A percentile compares a stretch with the other conserved stretches of the same genome.
Evolutionary conservation across 2,888 invertebrate genomes (phyloP).

Genomic region (Drosophila anomelani): DNA sequence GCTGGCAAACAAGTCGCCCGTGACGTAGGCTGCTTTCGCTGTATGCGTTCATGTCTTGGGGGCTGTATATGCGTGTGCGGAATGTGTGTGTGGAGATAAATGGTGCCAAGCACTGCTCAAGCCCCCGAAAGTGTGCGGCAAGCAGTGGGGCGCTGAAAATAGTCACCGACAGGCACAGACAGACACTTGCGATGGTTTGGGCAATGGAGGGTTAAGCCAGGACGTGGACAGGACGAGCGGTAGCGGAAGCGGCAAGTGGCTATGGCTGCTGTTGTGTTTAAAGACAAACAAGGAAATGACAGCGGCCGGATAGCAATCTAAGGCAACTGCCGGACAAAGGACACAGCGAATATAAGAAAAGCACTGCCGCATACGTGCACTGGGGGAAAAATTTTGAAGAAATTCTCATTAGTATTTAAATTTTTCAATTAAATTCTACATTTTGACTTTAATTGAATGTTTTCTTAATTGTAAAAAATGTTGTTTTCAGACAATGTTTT

Average conservation of each 20-base stretch:
- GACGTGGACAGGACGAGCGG: not conserved
- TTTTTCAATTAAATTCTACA: too few species aligned
- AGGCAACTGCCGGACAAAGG: conserved; percentile 35
- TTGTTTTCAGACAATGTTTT: too few species aligned
- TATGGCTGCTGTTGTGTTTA: conserved; percentile 32
- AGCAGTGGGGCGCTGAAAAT: conserved; percentile 47
- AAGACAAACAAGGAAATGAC: conserved; percentile 52
- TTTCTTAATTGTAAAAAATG: not conserved
- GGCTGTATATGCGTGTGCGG: conserved; percentile 12
- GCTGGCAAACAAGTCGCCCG: conserved; percentile 35
- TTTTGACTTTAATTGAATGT: too few species aligned
- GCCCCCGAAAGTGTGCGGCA: conserved; percentile 34
- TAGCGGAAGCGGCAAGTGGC: conserved; percentile 11
- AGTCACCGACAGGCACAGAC: conserved; percentile 51
- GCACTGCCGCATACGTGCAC: conserved; percentile 10
- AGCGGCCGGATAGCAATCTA: conserved; percentile 51
- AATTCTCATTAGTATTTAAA: not conserved
- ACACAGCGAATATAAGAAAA: conserved; percentile 40
- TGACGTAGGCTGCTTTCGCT: conserved; percentile 32
- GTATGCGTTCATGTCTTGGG: conserved; percentile 17
- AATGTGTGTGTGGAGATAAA: conserved; percentile 54
- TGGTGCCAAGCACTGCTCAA: conserved; percentile 70
- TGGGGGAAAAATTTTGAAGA: not conserved
- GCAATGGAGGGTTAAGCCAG: conserved; percentile 8
- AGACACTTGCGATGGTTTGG: conserved; percentile 31